Evolutionary conservation across 2,797 vertebrate genomes (phyloP), one percentile per base, ranked within the genome.

Genomic region (Triplophysa bombifrons): DNA sequence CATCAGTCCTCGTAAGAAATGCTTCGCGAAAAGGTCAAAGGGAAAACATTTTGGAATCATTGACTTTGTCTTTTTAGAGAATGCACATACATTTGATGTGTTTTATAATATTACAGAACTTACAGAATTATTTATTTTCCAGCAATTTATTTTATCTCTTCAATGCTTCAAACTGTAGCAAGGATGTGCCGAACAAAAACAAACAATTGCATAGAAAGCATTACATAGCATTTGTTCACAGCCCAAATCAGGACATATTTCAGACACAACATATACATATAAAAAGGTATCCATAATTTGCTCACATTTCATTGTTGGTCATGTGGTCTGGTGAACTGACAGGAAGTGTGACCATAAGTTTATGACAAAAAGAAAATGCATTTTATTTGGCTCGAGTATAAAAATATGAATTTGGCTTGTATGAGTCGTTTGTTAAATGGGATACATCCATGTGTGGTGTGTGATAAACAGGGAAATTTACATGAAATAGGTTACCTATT

Each of bases 401-500:
- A 44, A 4, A 7, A 53, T 53, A 53, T 1, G 3, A 63, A 69
- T 64, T 19, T 19, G 19, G 72, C 41, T 73, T 58, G 19, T 17
- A 19, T 13, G 8, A 53, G 19, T n/a, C 10, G 1, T 48, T 13
- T 48, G 46, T 48, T 48, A 48, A 48, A 48, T 48, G 8, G 38
- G 8, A 48, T 13, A 2, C 13, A 14, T 3, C 46, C 46, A 12
- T 20, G 17, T 53, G 58, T 11, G 6, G 4, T 27, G 3, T 46
- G 30, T 60, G 38, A 20, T 27, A 46, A 34, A 3, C 3, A 61
- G 1, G 11, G 25, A 72, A 55, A 14, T 75, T 58, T 74, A 46
- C 1, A 3, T 50, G 7, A 17, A 64, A 64, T 34, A 63, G 0
- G 1, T 16, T 73, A 98, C 97, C 96, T 93, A 98, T 98, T 27